A percentile compares a stretch with the other conserved stretches of the same genome.
Conservation (phyloP, 2,797 vertebrate genomes). For the Morelia viridis region DNA sequence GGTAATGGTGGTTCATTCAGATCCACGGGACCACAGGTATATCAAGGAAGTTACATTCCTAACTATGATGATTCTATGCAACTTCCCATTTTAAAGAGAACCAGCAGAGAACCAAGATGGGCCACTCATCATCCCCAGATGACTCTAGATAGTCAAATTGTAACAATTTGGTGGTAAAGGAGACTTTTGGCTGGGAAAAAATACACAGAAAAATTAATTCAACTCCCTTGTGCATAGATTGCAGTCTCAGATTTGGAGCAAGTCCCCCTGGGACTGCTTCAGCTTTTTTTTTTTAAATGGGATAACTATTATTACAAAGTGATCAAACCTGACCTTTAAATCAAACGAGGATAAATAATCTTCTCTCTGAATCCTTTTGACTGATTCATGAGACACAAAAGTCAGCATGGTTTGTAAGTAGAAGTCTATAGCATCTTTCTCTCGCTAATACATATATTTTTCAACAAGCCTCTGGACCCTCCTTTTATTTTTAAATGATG, state of each 20-base stretch:
- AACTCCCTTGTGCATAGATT: neutral
- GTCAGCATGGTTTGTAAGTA: neutral
- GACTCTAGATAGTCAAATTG: neutral
- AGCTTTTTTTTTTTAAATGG: neutral
- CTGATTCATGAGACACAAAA: neutral
- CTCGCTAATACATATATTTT: neutral
- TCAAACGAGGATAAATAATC: neutral
- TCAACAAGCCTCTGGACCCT: neutral
- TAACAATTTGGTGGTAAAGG: no score
- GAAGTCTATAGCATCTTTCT: neutral
- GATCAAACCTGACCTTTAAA: neutral
- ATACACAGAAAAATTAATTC: neutral
- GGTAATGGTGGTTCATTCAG: neutral
- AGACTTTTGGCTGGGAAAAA: neutral
- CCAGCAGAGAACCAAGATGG: neutral
- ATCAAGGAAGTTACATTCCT: neutral
- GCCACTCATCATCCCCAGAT: neutral
- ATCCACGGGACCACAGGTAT: neutral
- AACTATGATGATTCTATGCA: neutral
- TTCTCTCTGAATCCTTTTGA: neutral
- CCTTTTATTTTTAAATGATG: neutral
- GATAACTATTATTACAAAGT: neutral
- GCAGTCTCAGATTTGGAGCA: neutral
- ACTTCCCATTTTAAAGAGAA: neutral
- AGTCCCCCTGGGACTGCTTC: neutral